Conservation (phyloP, 2,113 vertebrate genomes). For the Paracyprichromis sp. region DNA sequence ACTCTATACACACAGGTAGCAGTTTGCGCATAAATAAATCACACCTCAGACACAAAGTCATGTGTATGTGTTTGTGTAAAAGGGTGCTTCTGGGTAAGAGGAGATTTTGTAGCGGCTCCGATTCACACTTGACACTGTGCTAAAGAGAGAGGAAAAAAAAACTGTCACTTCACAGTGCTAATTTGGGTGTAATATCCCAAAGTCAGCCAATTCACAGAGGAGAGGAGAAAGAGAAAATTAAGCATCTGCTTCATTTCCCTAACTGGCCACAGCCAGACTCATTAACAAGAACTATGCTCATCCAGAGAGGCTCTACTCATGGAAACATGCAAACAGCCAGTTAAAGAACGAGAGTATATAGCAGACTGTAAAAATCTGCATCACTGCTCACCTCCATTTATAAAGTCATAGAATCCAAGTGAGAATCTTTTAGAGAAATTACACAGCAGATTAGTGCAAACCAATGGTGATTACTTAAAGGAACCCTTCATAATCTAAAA, state of each 20-base stretch:
- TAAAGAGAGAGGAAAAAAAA: slow-evolving; percentile 39
- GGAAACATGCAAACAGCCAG: slow-evolving; percentile 11
- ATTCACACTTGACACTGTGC: slow-evolving; percentile 35
- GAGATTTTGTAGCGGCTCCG: not conserved
- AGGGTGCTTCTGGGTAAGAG: not conserved
- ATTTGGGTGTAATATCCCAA: slow-evolving; percentile 58
- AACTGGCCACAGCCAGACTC: slow-evolving; percentile 53
- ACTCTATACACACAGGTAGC: not conserved
- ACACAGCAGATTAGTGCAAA: slow-evolving; percentile 1
- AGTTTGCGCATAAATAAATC: slow-evolving; percentile 1
- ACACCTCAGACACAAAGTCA: slow-evolving; percentile 3
- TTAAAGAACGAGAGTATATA: not conserved
- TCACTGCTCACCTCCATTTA: slow-evolving; percentile 7
- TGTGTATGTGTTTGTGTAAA: not conserved
- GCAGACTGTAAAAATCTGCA: slow-evolving; percentile 8
- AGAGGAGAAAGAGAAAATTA: slow-evolving; percentile 60
- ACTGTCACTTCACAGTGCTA: slow-evolving; percentile 25
- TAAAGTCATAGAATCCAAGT: not conserved
- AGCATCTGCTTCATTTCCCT: slow-evolving; percentile 65
- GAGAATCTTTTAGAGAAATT: not conserved
- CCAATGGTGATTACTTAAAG: not conserved
- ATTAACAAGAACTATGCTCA: slow-evolving; percentile 55
- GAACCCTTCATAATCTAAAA: not conserved
- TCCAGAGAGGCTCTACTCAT: slow-evolving; percentile 27
- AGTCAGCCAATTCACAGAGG: slow-evolving; percentile 56